Evolutionary conservation across 1,140 invertebrate species (phyloP), one percentile per base, ranked within the genome.

Genomic region (Atta texana): DNA sequence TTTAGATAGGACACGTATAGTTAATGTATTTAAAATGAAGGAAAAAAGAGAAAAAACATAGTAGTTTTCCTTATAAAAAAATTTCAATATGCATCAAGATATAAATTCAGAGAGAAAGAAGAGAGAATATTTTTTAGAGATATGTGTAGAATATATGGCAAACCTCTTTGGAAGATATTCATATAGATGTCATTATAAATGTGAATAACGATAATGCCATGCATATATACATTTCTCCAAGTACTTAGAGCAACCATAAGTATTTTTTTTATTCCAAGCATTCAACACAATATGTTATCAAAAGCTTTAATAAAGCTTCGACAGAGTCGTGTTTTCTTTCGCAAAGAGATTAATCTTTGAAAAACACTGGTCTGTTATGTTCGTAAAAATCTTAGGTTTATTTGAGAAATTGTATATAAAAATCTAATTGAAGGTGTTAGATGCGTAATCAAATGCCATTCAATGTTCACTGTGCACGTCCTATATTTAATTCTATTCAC

Each of bases 111-210:
- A 82, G 6, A 59, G 16, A 81, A 57, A 81, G 6, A n/a, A 81
- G 21, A 82, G 80, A 84, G 16, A 63, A 84, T 84, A 84, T 84
- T 84, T 84, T 84, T 84, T 84, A 66, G 76, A 74, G 14, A 74
- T 59, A 74, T 49, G 24, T 66, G 72, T 74, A 82, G 18, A 68
- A 44, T 75, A 75, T 55, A 57, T 84, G 80, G 80, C 69, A 75
- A 75, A 74, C 16, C 24, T 84, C 55, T 84, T 84, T 75, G 80
- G 80, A 84, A 55, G 55, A 84, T 74, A 75, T 84, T 74, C 69
- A 75, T 84, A 57, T 84, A 84, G 80, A 84, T 84, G 80, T 84
- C 68, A 82, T 82, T 75, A 71, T 81, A 75, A 61, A 84, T 84
- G 69, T 84, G 80, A 82, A 72, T 82, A 71, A 71, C 21, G 24